Evolutionary conservation across 2,797 vertebrate species (phyloP).

Genomic region (Lacerta agilis): DNA sequence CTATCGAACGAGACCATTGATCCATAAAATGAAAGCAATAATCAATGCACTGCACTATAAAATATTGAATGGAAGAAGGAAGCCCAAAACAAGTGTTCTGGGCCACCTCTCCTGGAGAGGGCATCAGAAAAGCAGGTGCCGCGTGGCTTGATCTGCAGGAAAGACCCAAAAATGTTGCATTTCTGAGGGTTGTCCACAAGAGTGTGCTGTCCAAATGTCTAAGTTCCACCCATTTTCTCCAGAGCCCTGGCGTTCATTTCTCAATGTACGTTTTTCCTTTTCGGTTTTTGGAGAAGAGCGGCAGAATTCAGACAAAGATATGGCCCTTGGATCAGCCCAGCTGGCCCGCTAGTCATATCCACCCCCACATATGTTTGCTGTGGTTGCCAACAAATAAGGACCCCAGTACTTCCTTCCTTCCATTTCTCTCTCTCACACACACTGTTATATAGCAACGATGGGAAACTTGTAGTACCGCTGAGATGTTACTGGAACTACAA

Average conservation of each 20-base stretch:
- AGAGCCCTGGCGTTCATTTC: background rate
- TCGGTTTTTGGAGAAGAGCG: background rate
- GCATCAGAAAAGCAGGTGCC: background rate
- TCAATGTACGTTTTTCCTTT: background rate
- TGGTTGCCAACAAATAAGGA: background rate
- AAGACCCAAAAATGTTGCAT: background rate
- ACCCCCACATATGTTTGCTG: background rate
- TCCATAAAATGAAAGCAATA: no score
- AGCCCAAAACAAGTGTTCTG: background rate
- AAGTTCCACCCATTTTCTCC: background rate
- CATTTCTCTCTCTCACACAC: no score
- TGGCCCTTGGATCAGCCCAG: background rate
- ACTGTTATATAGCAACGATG: no score
- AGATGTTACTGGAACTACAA: background rate
- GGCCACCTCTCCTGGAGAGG: background rate
- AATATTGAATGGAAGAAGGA: background rate
- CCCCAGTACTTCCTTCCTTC: no score
- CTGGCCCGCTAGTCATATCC: background rate
- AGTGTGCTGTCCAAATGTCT: conserved; percentile 1
- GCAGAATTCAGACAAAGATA: background rate
- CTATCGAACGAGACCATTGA: no score
- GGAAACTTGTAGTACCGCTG: no score
- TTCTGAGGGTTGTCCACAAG: background rate
- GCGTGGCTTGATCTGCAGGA: background rate
- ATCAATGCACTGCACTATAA: no score